A percentile compares a stretch with the other conserved stretches of the same genome.
Conservation (phyloP, 2,888 invertebrate genomes). For the Agriopis leucophaearia region DNA sequence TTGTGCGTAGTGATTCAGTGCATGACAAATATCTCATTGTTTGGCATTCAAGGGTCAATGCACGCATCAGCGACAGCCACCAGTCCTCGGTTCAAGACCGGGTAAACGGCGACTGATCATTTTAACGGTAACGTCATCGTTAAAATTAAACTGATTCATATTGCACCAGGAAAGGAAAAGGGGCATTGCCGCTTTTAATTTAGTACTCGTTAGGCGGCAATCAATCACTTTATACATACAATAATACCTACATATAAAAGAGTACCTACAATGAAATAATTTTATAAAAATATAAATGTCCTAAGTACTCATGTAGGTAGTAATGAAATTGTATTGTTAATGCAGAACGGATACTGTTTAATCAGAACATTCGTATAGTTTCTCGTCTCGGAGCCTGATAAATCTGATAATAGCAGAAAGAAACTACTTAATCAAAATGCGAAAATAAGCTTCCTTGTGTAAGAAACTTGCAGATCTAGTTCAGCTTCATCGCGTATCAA, state of each 20-base stretch:
- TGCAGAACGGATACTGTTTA: constrained; percentile 29
- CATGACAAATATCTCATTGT: constrained; percentile 72
- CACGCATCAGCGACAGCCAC: constrained; percentile 63
- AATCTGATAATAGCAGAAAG: background rate
- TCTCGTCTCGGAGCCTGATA: background rate
- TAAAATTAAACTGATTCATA: constrained; percentile 72
- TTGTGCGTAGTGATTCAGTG: constrained; percentile 61
- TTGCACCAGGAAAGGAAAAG: constrained; percentile 52
- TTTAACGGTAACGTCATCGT: constrained; percentile 77
- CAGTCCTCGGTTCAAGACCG: constrained; percentile 71
- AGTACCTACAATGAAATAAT: constrained; percentile 28
- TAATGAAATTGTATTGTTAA: constrained; percentile 27
- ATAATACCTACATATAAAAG: no score
- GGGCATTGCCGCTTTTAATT: constrained; percentile 22
- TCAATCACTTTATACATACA: constrained; percentile 47
- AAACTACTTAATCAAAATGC: background rate
- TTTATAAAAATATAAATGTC: constrained; percentile 43
- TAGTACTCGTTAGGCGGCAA: constrained; percentile 35
- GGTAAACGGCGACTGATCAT: constrained; percentile 56
- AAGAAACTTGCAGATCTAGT: constrained; percentile 31
- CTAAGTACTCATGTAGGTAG: constrained; percentile 21
- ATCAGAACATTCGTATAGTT: background rate
- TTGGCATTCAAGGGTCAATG: constrained; percentile 77
- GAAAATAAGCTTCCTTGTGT: constrained; percentile 1
- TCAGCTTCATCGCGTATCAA: constrained; percentile 30